Evolutionary conservation across 2,888 invertebrate genomes (phyloP), one percentile per base, ranked within the genome.

Genomic region (Unio pictorum): DNA sequence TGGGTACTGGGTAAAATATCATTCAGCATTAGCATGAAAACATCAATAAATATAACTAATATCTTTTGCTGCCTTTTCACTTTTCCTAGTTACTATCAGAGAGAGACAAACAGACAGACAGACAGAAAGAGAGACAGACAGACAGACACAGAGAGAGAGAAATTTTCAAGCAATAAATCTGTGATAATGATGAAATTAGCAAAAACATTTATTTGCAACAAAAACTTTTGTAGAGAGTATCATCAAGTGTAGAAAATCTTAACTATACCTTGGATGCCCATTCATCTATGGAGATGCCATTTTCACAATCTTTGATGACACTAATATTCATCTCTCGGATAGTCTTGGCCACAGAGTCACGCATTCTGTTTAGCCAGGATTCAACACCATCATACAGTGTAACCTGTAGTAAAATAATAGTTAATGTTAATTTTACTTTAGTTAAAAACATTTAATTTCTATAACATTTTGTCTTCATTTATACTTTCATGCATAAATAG

Each of bases 331-430:
- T 81, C 6, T 81, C 81, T n/a, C 81, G 76, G 20, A 90, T 75
- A 17, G 88, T 87, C 55, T 83, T 83, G n/a, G 80, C 80, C 11
- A 89, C 84, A 18, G 85, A 82, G 57, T 86, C 81, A 66, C 84
- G 80, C 55, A 90, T 76, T 59, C 83, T 83, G 26, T 81, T 78
- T 57, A 90, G 73, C 90, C 90, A 90, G 23, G 80, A 79, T 74
- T 90, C 90, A 54, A 89, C 89, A 55, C 87, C 88, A 69, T 86
- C 87, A 64, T 80, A 77, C 55, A 90, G 72, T 15, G 81, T 79
- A 55, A 89, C 87, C 88, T 89, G 75, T 4, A 72, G 64, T 60
- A 26, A 28, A 55, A 57, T 30, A 60, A 59, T 18, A 15, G n/a
- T 23, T 11, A 17, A 11, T 18, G 59, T 59, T 23, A n/a, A 11